These are phyloP conservation scores for Willowsia nigromaculata DNA, from an alignment of 2,888 invertebrate genomes.

Conservation along the genomic window DNA sequence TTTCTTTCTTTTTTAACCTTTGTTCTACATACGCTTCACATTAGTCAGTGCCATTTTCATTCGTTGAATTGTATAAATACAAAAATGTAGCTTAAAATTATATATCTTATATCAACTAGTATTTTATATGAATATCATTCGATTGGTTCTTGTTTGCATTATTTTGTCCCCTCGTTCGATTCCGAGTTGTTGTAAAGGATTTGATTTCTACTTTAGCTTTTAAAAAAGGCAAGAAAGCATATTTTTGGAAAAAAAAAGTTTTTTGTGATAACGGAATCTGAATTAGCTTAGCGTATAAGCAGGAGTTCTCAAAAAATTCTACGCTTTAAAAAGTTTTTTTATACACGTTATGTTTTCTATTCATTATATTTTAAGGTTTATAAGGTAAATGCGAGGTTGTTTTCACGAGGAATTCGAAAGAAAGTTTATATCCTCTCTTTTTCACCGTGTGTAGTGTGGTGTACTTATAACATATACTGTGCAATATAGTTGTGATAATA, in stretches of 20 bases:
- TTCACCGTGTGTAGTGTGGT: background rate
- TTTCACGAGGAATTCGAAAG: background rate
- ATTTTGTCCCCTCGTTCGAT: background rate
- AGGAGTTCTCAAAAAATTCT: background rate
- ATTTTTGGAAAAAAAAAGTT: background rate
- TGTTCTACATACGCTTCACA: background rate
- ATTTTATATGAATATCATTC: slow-evolving; percentile 18
- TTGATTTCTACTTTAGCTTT: background rate
- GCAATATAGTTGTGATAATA: background rate
- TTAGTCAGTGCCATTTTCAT: slow-evolving; percentile 42
- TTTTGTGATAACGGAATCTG: background rate
- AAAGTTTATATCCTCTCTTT: background rate
- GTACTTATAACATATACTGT: background rate
- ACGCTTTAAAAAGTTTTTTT: background rate
- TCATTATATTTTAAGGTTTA: slow-evolving; percentile 28
- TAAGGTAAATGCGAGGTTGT: slow-evolving; percentile 65
- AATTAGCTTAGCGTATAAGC: too few species aligned
- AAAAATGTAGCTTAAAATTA: background rate
- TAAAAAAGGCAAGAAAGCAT: background rate
- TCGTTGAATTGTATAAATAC: slow-evolving; percentile 12
- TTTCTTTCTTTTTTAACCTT: background rate
- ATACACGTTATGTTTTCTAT: slow-evolving; percentile 11
- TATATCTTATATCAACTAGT: background rate
- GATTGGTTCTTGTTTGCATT: slow-evolving; percentile 24
- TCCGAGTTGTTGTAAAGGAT: background rate